Evolutionary conservation across 2,113 vertebrate genomes (phyloP).

Genomic region (Poeciliopsis turrubarensis): DNA sequence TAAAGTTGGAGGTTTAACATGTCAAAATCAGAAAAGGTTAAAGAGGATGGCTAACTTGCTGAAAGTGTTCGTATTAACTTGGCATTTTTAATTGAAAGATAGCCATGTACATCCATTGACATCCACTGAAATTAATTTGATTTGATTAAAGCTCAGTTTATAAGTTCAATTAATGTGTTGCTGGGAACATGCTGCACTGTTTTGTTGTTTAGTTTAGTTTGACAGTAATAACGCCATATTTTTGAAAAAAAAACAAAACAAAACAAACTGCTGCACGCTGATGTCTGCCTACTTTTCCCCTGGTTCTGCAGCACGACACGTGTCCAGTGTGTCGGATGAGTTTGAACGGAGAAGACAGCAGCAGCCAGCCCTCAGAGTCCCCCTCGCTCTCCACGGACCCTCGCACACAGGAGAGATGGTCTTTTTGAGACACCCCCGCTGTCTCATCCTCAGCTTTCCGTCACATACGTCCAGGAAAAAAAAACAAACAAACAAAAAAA

Average conservation of each 20-base stretch:
- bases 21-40: neutral
- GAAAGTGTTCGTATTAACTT: neutral
- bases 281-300: conserved; percentile 22
- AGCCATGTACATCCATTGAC: neutral
- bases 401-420: conserved; percentile 91
- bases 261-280: conserved; percentile 3
- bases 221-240: neutral
- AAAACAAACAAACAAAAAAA: conserved; percentile 29
- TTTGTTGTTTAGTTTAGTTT: too few species aligned
- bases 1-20: neutral
- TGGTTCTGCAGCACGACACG: conserved; percentile 88
- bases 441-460: conserved; percentile 29
- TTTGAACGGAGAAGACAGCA: conserved; percentile 91
- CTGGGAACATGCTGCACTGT: too few species aligned
- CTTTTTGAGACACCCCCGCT: conserved; percentile 84
- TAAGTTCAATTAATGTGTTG: too few species aligned
- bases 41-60: neutral
- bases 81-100: too few species aligned
- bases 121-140: neutral
- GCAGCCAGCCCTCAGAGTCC: conserved; percentile 79
- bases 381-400: conserved; percentile 84
- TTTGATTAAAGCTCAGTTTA: neutral
- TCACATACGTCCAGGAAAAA: conserved; percentile 40
- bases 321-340: conserved; percentile 98
- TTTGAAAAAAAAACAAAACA: neutral